Evolutionary conservation across 2,113 vertebrate species (phyloP).

Genomic region (Caranx ignobilis): DNA sequence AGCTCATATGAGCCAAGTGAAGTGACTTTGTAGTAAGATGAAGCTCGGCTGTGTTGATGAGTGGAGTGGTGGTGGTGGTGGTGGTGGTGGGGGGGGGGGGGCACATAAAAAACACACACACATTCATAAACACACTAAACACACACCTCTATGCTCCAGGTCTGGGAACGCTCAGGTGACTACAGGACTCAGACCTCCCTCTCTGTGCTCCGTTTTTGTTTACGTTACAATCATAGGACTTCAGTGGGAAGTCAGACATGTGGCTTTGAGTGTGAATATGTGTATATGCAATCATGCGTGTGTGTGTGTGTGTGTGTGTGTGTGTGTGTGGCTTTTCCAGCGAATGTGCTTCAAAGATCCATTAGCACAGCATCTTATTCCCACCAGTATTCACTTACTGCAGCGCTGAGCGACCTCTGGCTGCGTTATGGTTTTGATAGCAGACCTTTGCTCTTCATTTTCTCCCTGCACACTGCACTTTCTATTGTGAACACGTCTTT

Average conservation of each 20-base stretch:
- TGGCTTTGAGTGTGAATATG: slow-evolving; percentile 76
- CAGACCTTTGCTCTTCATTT: no score
- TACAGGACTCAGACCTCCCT: slow-evolving; percentile 44
- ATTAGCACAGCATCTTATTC: not conserved
- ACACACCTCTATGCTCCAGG: slow-evolving; percentile 18
- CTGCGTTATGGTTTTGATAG: not conserved
- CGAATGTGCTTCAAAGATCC: slow-evolving; percentile 80
- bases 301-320: slow-evolving; percentile 69
- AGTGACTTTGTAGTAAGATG: slow-evolving; percentile 30
- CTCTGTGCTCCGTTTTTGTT: slow-evolving; percentile 45
- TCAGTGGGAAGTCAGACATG: slow-evolving; percentile 45
- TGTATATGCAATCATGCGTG: slow-evolving; percentile 12
- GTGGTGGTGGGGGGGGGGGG: not conserved
- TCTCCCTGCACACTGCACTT: no score
- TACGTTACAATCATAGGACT: slow-evolving; percentile 64
- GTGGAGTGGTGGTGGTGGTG: no score
- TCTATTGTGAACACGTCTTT: no score
- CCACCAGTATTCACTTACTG: not conserved
- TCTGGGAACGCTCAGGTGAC: slow-evolving; percentile 66
- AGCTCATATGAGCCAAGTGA: slow-evolving; percentile 29
- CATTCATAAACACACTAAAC: slow-evolving; percentile 11
- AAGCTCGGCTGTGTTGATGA: not conserved
- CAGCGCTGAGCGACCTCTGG: not conserved
- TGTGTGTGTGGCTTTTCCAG: slow-evolving; percentile 87
- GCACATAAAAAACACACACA: slow-evolving; percentile 16